These are phyloP conservation scores for Drosophila anomelani DNA, from an alignment of 2,888 invertebrate species.

Conservation along the genomic window DNA sequence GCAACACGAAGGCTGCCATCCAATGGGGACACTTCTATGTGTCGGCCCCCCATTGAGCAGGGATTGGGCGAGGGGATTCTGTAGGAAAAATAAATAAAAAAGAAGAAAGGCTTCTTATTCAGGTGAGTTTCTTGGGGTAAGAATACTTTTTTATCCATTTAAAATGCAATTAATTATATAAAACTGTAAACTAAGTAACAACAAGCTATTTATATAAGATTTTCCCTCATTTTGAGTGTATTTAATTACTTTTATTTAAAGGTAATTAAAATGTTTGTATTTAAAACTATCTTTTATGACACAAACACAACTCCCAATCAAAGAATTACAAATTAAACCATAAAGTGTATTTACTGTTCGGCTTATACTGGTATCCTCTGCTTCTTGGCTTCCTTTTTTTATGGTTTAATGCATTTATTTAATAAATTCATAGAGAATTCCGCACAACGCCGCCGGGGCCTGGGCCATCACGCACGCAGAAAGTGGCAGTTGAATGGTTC, in stretches of 20 bases:
- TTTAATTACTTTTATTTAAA: not conserved
- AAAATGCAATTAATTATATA: no score
- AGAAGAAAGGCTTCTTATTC: conserved; percentile 10
- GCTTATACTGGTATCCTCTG: not conserved
- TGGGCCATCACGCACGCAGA: conserved; percentile 62
- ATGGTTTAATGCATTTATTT: conserved; percentile 77
- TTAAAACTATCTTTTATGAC: not conserved
- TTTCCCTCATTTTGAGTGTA: not conserved
- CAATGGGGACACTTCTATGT: conserved; percentile 36
- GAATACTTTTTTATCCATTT: no score
- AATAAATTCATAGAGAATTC: conserved; percentile 80
- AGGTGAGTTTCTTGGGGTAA: not conserved
- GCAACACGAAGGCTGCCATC: conserved; percentile 44
- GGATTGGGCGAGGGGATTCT: not conserved
- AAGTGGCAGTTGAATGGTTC: conserved; percentile 70
- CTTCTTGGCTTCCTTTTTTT: conserved; percentile 39
- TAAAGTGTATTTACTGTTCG: conserved; percentile 25
- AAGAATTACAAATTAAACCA: not conserved
- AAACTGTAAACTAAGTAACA: no score
- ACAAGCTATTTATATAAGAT: no score
- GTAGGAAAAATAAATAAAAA: not conserved
- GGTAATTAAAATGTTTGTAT: not conserved
- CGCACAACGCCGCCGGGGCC: conserved; percentile 56
- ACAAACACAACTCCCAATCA: not conserved
- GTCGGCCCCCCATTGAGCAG: conserved; percentile 29